Base-by-base conservation (phyloP, 2,888 invertebrate species). In the Asteroscopus sphinx region DNA sequence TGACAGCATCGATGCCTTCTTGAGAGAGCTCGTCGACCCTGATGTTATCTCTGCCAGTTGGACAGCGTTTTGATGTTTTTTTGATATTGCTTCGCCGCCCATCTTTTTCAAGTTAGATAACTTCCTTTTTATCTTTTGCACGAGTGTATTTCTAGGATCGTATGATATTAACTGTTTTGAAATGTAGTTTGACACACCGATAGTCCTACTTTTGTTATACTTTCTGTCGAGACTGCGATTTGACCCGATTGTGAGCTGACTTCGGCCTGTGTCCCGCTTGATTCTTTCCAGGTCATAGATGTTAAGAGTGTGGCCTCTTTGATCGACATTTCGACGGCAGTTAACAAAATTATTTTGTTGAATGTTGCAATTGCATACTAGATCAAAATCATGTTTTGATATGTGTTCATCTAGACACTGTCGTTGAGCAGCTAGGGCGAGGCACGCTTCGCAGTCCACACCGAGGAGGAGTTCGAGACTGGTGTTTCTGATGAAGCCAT, bases 51-150 rank as follows among this genome's bases (percentile, higher is more conserved):
- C 94, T 47, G 91, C 88, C 56, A 94, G 86, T 86, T 94, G 94
- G 68, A 94, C 91, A 69, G 90, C 88, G 70, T 92, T 93, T 80
- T 93, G 91, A 79, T 91, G 88, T 83, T 93, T 94, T 85, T 93
- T 94, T 49, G 88, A 80, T 67, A 93, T 89, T 58, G 90, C 89
- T 54, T 94, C 94, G 17, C 92, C 93, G 36, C 94, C 91, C 30
- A 93, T 92, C 83, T 91, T 94, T 82, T 93, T 94, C 71, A 94
- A 88, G 83, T 91, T 94, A 53, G 94, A 92, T 74, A 94, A 81
- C 79, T 94, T 94, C 72, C 90, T 84, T 85, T 94, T 94, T 77
- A 94, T 91, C 81, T 93, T 94, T 77, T 94, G 94, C 30, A 94
- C 91, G 40, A 94, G 86, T 17, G 92, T 93, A 64, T 89, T 92